A percentile compares a stretch with the other conserved stretches of the same genome.
Conservation (phyloP, 2,797 vertebrate species). For the Eidolon dupreanum region DNA sequence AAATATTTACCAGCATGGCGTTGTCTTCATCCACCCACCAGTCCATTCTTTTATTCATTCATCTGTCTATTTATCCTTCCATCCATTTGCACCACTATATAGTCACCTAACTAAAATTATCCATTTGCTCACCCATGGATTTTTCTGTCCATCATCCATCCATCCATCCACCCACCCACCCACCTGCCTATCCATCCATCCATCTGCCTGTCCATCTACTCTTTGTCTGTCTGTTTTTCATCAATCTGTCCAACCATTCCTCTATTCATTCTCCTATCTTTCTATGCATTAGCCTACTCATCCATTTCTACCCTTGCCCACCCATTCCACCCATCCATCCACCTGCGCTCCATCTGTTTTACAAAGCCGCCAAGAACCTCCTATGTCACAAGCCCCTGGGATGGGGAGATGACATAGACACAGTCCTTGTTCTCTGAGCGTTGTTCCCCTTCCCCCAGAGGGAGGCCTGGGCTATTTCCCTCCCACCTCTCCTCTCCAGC, state of each 20-base stretch:
- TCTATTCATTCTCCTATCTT: not conserved
- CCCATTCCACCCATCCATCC: not conserved
- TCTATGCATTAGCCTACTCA: not conserved
- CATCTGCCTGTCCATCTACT: too few species aligned
- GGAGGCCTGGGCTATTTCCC: not conserved
- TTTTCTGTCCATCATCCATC: too few species aligned
- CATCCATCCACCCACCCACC: too few species aligned
- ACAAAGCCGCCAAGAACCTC: not conserved
- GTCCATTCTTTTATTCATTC: not conserved
- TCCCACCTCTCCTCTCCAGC: accelerated
- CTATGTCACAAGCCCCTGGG: not conserved
- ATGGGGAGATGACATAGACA: not conserved
- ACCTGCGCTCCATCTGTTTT: not conserved
- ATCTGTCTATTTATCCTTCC: not conserved
- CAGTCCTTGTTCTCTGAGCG: not conserved
- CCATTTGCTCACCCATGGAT: too few species aligned
- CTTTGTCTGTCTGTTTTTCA: not conserved
- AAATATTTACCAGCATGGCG: not conserved
- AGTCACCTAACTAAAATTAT: too few species aligned
- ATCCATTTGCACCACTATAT: too few species aligned
- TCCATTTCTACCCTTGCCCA: not conserved
- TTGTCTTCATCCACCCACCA: not conserved
- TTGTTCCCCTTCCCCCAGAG: not conserved
- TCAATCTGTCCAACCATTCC: not conserved
- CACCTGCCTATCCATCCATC: too few species aligned